phyloP scores from a whole-genome alignment of 2,888 invertebrate genomes.

The Cephus runcator region DNA sequence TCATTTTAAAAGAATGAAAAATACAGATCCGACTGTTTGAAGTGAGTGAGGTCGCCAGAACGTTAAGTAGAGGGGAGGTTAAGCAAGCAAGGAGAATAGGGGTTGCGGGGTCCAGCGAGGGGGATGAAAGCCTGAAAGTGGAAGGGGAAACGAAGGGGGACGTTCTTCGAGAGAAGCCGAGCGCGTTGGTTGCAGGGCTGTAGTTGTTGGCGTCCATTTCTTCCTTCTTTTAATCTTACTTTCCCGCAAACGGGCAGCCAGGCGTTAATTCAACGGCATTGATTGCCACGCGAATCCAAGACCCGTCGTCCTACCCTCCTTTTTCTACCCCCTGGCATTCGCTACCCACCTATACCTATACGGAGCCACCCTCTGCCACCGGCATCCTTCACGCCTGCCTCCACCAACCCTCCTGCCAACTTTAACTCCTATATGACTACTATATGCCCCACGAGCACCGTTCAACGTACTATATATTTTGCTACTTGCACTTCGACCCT shows the following conservation, averaged over 20 bases:
- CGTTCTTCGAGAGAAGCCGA: constrained; percentile 20
- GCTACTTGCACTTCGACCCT: neutral
- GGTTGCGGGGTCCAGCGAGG: neutral
- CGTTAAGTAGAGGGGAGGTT: constrained; percentile 3
- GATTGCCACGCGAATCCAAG: constrained; percentile 60
- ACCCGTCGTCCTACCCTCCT: constrained; percentile 21
- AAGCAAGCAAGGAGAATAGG: constrained; percentile 3
- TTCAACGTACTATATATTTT: neutral
- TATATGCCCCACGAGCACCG: neutral
- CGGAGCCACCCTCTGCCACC: neutral
- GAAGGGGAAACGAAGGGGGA: constrained; percentile 18
- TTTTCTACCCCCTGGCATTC: neutral
- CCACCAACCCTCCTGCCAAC: neutral
- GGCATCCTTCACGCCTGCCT: neutral
- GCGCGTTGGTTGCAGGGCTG: constrained; percentile 37
- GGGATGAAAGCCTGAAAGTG: neutral
- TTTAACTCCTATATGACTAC: neutral
- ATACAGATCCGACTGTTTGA: neutral
- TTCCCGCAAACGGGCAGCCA: constrained; percentile 63
- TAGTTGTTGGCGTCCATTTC: constrained; percentile 60
- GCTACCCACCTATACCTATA: neutral
- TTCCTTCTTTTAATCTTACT: constrained; percentile 65
- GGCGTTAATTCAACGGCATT: constrained; percentile 65
- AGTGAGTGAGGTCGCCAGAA: neutral
- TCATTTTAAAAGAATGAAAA: neutral